phyloP scores from a whole-genome alignment of 2,888 invertebrate species.

The Amorpha juglandis region DNA sequence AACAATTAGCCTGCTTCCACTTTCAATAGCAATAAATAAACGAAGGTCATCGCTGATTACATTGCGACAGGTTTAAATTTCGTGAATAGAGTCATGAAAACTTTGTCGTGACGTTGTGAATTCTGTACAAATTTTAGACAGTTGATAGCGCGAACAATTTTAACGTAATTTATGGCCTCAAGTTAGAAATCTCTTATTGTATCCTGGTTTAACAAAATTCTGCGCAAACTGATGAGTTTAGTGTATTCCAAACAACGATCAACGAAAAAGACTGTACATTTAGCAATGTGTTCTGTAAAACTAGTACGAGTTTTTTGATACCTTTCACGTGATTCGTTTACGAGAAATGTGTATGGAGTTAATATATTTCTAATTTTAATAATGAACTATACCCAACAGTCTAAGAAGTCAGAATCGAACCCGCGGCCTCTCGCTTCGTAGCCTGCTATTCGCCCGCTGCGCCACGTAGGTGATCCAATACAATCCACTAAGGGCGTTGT shows the following conservation, averaged over 20 bases:
- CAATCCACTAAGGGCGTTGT: no score
- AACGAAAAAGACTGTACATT: no score
- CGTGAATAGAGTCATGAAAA: slow-evolving; percentile 9
- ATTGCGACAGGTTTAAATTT: slow-evolving; percentile 13
- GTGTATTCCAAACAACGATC: background rate
- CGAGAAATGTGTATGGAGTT: no score
- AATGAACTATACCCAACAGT: no score
- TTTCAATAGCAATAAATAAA: slow-evolving; percentile 12
- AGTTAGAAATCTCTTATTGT: background rate
- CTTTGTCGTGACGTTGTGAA: background rate
- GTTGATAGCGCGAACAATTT: background rate
- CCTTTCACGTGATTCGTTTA: no score
- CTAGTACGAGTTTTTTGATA: no score
- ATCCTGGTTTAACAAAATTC: background rate
- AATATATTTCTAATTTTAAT: no score
- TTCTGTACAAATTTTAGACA: slow-evolving; percentile 1
- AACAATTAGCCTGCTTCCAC: slow-evolving; percentile 2
- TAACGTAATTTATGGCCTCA: background rate
- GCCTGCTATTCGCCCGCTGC: no score
- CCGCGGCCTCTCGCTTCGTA: no score
- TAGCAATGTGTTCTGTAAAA: no score
- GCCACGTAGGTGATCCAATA: no score
- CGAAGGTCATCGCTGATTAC: slow-evolving; percentile 14
- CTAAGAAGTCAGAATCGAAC: no score
- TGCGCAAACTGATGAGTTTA: background rate